Base-by-base conservation (phyloP, 2,888 invertebrate genomes). In the Oscheius onirici region DNA sequence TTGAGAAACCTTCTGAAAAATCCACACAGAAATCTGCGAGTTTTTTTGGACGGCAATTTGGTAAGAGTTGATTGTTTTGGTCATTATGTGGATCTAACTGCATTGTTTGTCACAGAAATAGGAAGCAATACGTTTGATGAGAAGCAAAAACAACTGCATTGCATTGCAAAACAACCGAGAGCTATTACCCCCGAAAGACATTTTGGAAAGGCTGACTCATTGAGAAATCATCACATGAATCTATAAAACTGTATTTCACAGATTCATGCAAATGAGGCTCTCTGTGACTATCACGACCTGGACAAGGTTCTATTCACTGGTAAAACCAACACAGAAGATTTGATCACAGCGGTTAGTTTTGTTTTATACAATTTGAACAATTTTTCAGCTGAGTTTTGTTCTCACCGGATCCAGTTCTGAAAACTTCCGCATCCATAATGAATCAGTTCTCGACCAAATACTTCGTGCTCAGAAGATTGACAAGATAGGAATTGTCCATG, bases 401-500 rank as follows among this genome's bases (percentile, higher is more conserved):
- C 68, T 86, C 15, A 80, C 84, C 0, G 85, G 84, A 34, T 74
- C 76, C 20, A 75, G 73, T 22, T 40, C n/a, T 58, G 72, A 75
- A 22, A 71, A 71, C 22, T 85, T 84, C 68, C 77, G 83, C 1
- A 87, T 91, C 51, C 91, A 91, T 0, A 80, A 83, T 55, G 90
- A 91, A 60, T 91, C 91, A 79, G 91, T 92, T 34, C 88, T 92
- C 49, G 91, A 91, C 54, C 89, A 90, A 70, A 91, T 92, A 75
- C 88, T 91, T 41, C 88, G 88, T 57, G 89, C 91, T 66, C 92
- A 92, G 87, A 89, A 90, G 87, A 86, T 91, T 55, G 91, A 91
- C 84, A 85, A 88, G 51, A 79, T 89, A 22, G 90, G 86, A 22
- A 83, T 86, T 8, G 79, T 84, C 26, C 41, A 71, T 28, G 86